phyloP scores from a whole-genome alignment of 2,113 vertebrate species.

The Hymenochirus boettgeri region DNA sequence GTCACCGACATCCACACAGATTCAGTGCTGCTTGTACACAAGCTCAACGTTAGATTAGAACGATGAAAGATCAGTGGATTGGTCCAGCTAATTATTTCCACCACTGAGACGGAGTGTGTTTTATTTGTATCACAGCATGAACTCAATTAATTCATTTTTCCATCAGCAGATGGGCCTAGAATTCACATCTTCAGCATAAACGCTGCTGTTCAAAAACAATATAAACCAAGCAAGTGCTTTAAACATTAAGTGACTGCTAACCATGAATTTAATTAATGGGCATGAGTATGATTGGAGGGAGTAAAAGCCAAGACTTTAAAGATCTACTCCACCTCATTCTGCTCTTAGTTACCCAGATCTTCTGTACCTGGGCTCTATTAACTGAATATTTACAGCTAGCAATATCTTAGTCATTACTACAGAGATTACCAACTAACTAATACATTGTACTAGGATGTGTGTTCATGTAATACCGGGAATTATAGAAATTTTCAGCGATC shows the following conservation, averaged over 20 bases:
- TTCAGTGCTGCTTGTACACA: not conserved
- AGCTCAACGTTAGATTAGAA: not conserved
- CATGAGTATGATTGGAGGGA: slow-evolving; percentile 22
- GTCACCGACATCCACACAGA: not conserved
- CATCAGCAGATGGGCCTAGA: slow-evolving; percentile 34
- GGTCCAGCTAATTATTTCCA: slow-evolving; percentile 32
- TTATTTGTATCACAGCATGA: slow-evolving; percentile 29
- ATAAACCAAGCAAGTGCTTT: slow-evolving; percentile 14
- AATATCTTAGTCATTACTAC: too few species aligned
- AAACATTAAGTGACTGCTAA: slow-evolving; percentile 32
- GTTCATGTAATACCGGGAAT: too few species aligned
- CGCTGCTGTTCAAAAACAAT: slow-evolving; percentile 14
- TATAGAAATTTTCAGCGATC: too few species aligned
- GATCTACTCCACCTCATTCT: slow-evolving; percentile 4
- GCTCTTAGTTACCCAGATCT: not conserved
- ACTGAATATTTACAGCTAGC: too few species aligned
- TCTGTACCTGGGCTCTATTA: not conserved
- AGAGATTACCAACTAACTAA: too few species aligned
- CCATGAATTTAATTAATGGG: slow-evolving; percentile 32
- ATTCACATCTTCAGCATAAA: slow-evolving; percentile 23
- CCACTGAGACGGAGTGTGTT: slow-evolving; percentile 22
- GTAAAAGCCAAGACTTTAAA: slow-evolving; percentile 13
- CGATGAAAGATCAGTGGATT: slow-evolving; percentile 15
- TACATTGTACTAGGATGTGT: too few species aligned
- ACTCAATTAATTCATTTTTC: slow-evolving; percentile 37